phyloP scores from a whole-genome alignment of 1,140 invertebrate genomes.

The Hydropsyche tenuis region DNA sequence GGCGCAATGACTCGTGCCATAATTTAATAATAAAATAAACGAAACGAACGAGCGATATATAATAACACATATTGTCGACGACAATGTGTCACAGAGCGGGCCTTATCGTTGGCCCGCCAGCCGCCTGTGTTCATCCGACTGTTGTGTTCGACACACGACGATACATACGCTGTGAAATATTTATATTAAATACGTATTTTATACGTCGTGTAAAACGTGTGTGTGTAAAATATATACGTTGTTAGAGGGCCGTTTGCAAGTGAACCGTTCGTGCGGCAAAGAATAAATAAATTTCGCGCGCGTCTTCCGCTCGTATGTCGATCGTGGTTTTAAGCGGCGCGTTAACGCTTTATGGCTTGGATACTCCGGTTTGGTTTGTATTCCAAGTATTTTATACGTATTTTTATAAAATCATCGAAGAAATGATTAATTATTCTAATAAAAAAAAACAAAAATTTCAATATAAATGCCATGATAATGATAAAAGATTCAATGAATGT shows the following conservation, averaged over 20 bases:
- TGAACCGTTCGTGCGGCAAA: slow-evolving; percentile 23
- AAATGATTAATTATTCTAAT: no score
- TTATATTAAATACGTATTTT: neutral
- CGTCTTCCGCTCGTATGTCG: no score
- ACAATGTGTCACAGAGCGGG: slow-evolving; percentile 35
- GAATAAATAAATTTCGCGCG: slow-evolving; percentile 35
- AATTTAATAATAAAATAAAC: slow-evolving; percentile 44
- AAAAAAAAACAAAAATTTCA: no score
- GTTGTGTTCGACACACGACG: slow-evolving; percentile 2
- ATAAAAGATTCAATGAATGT: no score
- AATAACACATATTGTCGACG: slow-evolving; percentile 31
- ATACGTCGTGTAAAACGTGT: neutral
- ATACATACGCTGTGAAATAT: neutral
- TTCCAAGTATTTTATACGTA: no score
- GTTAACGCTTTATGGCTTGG: no score
- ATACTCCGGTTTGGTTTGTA: no score
- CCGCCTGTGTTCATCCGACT: slow-evolving; percentile 39
- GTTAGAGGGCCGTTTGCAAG: neutral
- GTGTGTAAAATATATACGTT: neutral
- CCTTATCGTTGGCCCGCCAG: slow-evolving; percentile 29
- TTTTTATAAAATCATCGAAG: no score
- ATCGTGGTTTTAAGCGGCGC: no score
- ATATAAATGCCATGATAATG: no score
- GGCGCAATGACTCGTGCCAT: slow-evolving; percentile 40
- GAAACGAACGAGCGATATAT: slow-evolving; percentile 21